phyloP scores from a whole-genome alignment of 92 coral and sea anemone genomes.

The Phenganax stokvisi region DNA sequence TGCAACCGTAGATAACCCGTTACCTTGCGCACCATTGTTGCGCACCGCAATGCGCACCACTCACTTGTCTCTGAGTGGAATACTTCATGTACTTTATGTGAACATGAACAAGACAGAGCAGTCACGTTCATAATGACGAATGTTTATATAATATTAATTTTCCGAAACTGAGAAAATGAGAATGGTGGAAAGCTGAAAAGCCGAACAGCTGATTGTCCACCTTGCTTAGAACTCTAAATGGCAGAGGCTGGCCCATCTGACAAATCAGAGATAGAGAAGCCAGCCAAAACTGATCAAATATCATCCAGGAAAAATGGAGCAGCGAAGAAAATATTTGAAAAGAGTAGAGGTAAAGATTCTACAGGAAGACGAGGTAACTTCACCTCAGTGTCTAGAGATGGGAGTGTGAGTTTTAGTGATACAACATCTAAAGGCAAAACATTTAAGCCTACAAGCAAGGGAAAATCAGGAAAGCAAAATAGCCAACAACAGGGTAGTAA shows the following conservation, averaged over 20 bases:
- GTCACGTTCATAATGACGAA: too few relatives aligned
- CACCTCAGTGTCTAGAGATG: background rate
- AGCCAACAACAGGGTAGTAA: background rate
- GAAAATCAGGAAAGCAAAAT: background rate
- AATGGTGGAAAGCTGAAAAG: too few relatives aligned
- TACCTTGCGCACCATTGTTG: too few relatives aligned
- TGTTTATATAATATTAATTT: too few relatives aligned
- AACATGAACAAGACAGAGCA: too few relatives aligned
- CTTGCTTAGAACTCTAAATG: background rate
- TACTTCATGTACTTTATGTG: too few relatives aligned
- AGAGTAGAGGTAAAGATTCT: background rate
- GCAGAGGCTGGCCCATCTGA: constrained; percentile 16
- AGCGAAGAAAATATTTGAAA: background rate
- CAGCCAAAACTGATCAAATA: background rate
- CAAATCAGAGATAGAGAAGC: background rate
- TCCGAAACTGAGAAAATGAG: too few relatives aligned
- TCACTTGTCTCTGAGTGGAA: too few relatives aligned
- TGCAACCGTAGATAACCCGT: too few relatives aligned
- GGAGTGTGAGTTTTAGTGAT: background rate
- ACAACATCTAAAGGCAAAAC: background rate
- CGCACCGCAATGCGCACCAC: too few relatives aligned
- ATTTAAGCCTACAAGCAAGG: background rate
- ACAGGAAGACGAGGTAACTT: background rate
- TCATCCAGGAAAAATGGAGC: background rate
- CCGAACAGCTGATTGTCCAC: too few relatives aligned